Conservation (phyloP, 2,797 vertebrate genomes). For the Acridotheres tristis region DNA sequence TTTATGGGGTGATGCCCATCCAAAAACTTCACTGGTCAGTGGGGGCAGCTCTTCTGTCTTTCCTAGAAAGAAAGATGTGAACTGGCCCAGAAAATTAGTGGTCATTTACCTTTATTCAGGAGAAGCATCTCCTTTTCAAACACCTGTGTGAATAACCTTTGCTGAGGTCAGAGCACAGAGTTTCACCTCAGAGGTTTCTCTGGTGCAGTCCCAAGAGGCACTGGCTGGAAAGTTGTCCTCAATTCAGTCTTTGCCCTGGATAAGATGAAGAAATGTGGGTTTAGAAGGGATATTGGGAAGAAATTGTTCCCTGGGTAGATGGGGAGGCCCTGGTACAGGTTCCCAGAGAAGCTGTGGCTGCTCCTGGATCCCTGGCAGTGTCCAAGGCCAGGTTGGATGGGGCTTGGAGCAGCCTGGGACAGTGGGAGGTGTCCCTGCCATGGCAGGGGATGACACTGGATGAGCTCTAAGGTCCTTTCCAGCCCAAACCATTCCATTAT, state of each 20-base stretch:
- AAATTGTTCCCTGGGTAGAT: neutral
- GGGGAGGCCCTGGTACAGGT: neutral
- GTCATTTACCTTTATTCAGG: neutral
- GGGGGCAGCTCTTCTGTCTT: neutral
- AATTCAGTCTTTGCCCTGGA: neutral
- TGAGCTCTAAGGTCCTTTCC: neutral
- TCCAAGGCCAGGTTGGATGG: rapidly evolving
- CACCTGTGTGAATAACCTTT: neutral
- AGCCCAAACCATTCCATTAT: neutral
- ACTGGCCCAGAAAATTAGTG: neutral
- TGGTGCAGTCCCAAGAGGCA: neutral
- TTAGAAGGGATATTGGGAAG: neutral
- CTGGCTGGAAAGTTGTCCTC: neutral
- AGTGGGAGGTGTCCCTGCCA: rapidly evolving
- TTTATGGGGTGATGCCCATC: rapidly evolving
- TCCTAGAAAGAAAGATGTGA: neutral
- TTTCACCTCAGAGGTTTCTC: neutral
- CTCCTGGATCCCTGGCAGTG: neutral
- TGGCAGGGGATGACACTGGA: rapidly evolving
- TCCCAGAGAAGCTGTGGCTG: neutral
- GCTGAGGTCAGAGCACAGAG: neutral
- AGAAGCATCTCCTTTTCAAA: neutral
- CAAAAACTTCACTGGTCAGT: neutral
- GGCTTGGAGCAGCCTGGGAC: rapidly evolving
- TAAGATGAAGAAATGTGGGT: neutral